Evolutionary conservation across 2,113 vertebrate species (phyloP).

Genomic region (Trichomycterus rosablanca): DNA sequence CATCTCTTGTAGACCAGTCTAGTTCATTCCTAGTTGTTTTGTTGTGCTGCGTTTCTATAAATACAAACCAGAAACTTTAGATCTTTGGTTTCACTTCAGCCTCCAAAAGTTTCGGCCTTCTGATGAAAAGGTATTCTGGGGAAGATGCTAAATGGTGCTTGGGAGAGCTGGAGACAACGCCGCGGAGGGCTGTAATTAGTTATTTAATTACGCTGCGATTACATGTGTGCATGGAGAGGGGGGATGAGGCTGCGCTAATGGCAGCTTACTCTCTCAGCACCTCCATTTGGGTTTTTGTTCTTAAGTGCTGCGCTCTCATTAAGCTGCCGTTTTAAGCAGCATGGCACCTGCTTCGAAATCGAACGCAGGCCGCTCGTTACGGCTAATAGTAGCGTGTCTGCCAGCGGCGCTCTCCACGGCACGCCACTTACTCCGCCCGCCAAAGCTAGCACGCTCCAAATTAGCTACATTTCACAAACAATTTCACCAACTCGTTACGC

Average conservation of each 20-base stretch:
- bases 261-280: slow-evolving; percentile 50
- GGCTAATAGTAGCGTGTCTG: slow-evolving; percentile 57
- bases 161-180: slow-evolving; percentile 40
- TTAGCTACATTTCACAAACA: slow-evolving; percentile 70
- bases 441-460: slow-evolving; percentile 55
- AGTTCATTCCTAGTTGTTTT: slow-evolving; percentile 6
- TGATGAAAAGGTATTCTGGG: slow-evolving; percentile 34
- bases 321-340: slow-evolving; percentile 61
- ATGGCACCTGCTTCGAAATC: slow-evolving; percentile 68
- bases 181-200: slow-evolving; percentile 51
- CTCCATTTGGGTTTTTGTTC: slow-evolving; percentile 53
- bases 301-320: slow-evolving; percentile 65
- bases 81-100: neutral
- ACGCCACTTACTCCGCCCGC: slow-evolving; percentile 46
- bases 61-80: neutral
- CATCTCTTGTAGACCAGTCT: no score
- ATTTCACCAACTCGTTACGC: slow-evolving; percentile 65
- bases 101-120: neutral
- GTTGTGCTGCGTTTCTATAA: neutral
- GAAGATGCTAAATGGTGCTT: slow-evolving; percentile 30
- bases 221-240: slow-evolving; percentile 39
- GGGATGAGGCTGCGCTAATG: slow-evolving; percentile 53
- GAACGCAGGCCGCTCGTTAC: slow-evolving; percentile 66
- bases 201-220: slow-evolving; percentile 51
- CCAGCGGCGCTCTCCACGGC: slow-evolving; percentile 55